Conservation (phyloP, 92 coral and sea anemone genomes). For the Porites lobata region DNA sequence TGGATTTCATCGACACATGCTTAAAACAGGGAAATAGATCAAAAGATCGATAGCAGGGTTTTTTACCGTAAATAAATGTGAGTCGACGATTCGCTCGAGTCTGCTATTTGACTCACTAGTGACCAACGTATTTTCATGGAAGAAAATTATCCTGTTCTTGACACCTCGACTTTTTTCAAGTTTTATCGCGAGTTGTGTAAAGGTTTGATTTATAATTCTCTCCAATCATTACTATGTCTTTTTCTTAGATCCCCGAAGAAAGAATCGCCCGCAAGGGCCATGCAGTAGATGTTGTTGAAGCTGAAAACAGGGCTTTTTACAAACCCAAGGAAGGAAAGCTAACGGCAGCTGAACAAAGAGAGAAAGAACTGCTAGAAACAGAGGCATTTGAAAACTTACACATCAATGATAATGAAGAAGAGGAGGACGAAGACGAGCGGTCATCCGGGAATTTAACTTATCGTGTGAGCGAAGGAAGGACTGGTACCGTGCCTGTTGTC, state of each 20-base stretch:
- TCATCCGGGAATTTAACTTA: slow-evolving; percentile 80
- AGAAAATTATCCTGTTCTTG: no score
- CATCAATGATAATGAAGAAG: slow-evolving; percentile 23
- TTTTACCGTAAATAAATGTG: no score
- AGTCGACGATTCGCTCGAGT: no score
- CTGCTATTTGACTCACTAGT: no score
- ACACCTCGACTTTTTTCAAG: no score
- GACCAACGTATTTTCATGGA: no score
- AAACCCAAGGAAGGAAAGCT: slow-evolving; percentile 13
- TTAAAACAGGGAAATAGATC: no score
- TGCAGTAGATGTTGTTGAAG: slow-evolving; percentile 87
- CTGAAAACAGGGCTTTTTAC: slow-evolving; percentile 75
- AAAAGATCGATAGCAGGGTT: no score
- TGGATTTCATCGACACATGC: no score
- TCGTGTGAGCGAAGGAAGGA: slow-evolving; percentile 80
- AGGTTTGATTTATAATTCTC: not conserved
- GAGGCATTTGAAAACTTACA: slow-evolving; percentile 33
- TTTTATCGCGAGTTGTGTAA: not conserved
- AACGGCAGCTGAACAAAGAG: slow-evolving; percentile 11
- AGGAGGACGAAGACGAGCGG: slow-evolving; percentile 53
- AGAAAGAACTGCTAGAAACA: slow-evolving; percentile 30
- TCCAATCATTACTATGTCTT: no score
- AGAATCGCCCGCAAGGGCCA: slow-evolving; percentile 56
- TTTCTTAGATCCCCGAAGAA: slow-evolving; percentile 52
- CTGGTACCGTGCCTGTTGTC: slow-evolving; percentile 71